These are phyloP conservation scores for Corythornis madagascariensis DNA, from an alignment of 2,113 vertebrate genomes.

Conservation along the genomic window DNA sequence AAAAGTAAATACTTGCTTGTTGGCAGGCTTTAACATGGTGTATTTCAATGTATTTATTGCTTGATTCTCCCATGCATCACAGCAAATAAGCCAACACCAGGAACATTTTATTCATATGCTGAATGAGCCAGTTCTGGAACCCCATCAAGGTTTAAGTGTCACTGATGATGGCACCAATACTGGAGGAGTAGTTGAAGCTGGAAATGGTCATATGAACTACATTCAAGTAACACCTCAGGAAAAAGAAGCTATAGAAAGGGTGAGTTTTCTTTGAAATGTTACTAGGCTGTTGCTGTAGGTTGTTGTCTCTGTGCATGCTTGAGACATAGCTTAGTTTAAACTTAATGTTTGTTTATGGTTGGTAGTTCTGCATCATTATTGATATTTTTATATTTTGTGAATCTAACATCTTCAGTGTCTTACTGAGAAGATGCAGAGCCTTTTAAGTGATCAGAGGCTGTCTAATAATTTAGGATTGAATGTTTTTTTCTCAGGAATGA, in stretches of 20 bases:
- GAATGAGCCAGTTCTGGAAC: slow-evolving; percentile 90
- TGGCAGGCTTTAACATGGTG: neutral
- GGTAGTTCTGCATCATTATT: neutral
- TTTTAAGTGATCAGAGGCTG: neutral
- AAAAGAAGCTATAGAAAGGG: slow-evolving; percentile 98
- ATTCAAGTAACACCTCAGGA: slow-evolving; percentile 98
- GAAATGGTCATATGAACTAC: slow-evolving; percentile 90
- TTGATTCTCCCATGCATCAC: slow-evolving; percentile 43
- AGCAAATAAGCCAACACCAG: slow-evolving; percentile 97
- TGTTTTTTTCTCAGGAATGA: neutral
- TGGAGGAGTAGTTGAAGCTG: slow-evolving; percentile 76
- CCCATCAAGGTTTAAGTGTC: slow-evolving; percentile 75
- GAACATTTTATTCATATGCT: slow-evolving; percentile 98
- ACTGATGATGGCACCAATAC: slow-evolving; percentile 48
- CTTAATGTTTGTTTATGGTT: neutral
- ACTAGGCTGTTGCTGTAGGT: neutral
- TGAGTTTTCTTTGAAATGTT: slow-evolving; percentile 64
- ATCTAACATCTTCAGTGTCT: neutral
- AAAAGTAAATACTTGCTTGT: neutral
- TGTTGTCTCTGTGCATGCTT: neutral
- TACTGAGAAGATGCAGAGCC: neutral
- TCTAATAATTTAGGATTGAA: neutral
- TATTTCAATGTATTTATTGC: slow-evolving; percentile 12
- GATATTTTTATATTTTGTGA: neutral
- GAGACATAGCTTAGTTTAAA: neutral